Base-by-base conservation (phyloP, 2,888 invertebrate genomes). In the Caenorhabditis sulstoni region DNA sequence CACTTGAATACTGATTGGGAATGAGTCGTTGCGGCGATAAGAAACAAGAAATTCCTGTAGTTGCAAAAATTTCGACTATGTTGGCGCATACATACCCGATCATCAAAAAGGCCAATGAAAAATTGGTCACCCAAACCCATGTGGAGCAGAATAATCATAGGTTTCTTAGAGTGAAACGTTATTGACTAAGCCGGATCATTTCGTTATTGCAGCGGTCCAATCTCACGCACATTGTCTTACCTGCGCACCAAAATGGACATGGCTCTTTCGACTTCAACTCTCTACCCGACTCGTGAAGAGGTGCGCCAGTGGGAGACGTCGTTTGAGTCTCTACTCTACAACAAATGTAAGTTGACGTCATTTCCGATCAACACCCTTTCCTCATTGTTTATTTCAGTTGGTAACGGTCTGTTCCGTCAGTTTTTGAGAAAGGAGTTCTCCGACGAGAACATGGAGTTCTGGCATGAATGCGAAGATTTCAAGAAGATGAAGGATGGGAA, bases 381-480 rank as follows among this genome's bases (percentile, higher is more conserved):
- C 41, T 55, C 41, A 55, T 29, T 37, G 62, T 29, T 29, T 5
- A 61, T 83, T 88, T 64, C 83, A 89, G 88, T 78, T 58, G 89
- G 89, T 49, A 81, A 84, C 55, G 73, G 81, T 18, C 75, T 89
- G 44, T 89, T 89, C 83, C 84, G 85, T 0, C 84, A 86, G 58
- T 89, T 89, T 45, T 65, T 89, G 55, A 79, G 82, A 65, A 84
- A 84, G 41, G 88, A 90, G 70, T 83, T 86, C 75, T 83, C 83
- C 52, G 82, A 81, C 22, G 89, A 89, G 70, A 89, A 89, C 65
- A 78, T 90, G 61, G 88, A 89, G 47, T 89, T 89, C 61, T 88
- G 86, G 85, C 49, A 75, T 16, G 86, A 87, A 41, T 83, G 86
- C 49, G 88, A 89, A 49, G 87, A 90, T 61, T 89, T 85, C 83